These are phyloP conservation scores for Xestobium rufovillosum DNA, from an alignment of 2,888 invertebrate species.

Conservation along the genomic window DNA sequence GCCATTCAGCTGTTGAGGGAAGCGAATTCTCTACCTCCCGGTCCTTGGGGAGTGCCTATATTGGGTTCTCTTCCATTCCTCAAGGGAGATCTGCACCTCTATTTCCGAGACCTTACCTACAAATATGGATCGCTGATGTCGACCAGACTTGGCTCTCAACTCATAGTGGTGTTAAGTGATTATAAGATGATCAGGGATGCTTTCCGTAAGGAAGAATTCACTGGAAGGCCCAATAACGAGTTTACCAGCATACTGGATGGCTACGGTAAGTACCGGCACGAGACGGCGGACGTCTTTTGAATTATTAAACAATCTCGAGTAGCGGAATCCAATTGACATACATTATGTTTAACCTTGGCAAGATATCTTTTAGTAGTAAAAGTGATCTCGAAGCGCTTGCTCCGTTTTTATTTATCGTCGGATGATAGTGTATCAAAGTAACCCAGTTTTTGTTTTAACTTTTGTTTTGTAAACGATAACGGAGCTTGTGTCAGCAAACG, in stretches of 20 bases:
- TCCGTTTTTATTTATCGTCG: constrained; percentile 15
- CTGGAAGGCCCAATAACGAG: constrained; percentile 79
- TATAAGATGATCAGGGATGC: constrained; percentile 78
- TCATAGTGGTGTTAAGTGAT: constrained; percentile 80
- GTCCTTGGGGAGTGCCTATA: constrained; percentile 81
- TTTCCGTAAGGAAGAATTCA: constrained; percentile 79
- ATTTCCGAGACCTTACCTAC: constrained; percentile 67
- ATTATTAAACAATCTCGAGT: too few relatives aligned
- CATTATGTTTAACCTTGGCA: constrained; percentile 26
- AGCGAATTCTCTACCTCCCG: constrained; percentile 63
- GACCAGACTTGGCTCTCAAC: constrained; percentile 70
- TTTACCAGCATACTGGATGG: constrained; percentile 81
- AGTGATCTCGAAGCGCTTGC: constrained; percentile 33
- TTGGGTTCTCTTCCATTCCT: constrained; percentile 79
- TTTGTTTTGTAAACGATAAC: constrained; percentile 15
- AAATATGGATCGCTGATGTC: constrained; percentile 78
- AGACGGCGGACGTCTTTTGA: too few relatives aligned
- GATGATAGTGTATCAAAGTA: constrained; percentile 18
- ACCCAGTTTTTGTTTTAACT: constrained; percentile 17
- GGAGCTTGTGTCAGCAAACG: not conserved
- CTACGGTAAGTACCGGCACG: constrained; percentile 68
- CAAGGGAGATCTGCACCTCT: constrained; percentile 67
- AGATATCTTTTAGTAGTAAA: too few relatives aligned
- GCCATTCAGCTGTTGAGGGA: constrained; percentile 36
- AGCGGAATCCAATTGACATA: constrained; percentile 35